Percentiles rank a stretch among this genome's conserved stretches.
phyloP scores from a whole-genome alignment of 2,113 vertebrate genomes.

The Orcinus orca region DNA sequence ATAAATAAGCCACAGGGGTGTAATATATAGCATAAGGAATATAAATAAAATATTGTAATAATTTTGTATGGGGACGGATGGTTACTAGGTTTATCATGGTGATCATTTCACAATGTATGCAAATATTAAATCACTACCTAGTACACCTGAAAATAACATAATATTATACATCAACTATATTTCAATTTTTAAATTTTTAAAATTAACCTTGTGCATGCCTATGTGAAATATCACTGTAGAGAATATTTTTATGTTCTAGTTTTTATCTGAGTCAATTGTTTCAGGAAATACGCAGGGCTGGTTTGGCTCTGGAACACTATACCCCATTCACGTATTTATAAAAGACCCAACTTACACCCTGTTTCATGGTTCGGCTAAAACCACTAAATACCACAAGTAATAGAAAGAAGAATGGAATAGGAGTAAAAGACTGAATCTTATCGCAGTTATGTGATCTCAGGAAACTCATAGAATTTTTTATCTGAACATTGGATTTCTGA shows the following conservation, averaged over 20 bases:
- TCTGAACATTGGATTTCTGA: background rate
- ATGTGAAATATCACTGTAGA: background rate
- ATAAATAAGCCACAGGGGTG: background rate
- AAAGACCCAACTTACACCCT: background rate
- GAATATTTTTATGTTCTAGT: background rate
- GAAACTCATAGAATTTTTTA: background rate
- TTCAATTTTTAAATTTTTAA: background rate
- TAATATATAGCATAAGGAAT: background rate
- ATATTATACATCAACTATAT: background rate
- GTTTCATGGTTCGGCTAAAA: background rate
- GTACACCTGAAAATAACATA: background rate
- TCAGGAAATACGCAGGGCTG: background rate
- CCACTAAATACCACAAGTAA: background rate
- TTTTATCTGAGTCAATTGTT: background rate
- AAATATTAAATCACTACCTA: background rate
- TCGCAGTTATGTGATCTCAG: background rate
- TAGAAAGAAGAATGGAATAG: background rate
- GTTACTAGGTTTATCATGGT: background rate
- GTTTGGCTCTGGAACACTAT: background rate
- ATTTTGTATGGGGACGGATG: background rate
- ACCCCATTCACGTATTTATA: background rate
- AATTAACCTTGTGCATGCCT: background rate
- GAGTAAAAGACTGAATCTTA: background rate
- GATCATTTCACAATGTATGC: background rate
- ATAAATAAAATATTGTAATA: background rate